These are phyloP conservation scores for Silvanus unidentatus DNA, from an alignment of 2,888 invertebrate species.

Conservation along the genomic window DNA sequence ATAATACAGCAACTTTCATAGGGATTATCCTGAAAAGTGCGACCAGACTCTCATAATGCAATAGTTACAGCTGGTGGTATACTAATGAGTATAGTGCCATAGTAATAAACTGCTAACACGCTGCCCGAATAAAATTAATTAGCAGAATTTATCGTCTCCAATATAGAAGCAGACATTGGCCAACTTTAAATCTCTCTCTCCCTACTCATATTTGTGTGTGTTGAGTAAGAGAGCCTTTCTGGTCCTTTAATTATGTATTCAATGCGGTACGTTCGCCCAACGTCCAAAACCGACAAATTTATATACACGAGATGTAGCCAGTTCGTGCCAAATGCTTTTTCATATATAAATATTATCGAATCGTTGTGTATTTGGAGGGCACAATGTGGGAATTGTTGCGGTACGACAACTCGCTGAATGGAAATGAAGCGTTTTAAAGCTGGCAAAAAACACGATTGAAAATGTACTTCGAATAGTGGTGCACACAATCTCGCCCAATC, in stretches of 20 bases:
- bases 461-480: background rate
- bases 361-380: too few relatives aligned
- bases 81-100: background rate
- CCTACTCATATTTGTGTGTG: too few relatives aligned
- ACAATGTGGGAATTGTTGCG: too few relatives aligned
- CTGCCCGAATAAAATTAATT: conserved; percentile 41
- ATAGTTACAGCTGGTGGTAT: conserved; percentile 11
- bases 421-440: too few relatives aligned
- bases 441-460: background rate
- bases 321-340: too few relatives aligned
- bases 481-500: too few relatives aligned
- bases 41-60: conserved; percentile 13
- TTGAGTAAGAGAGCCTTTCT: background rate
- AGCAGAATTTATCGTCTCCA: conserved; percentile 39
- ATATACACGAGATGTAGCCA: too few relatives aligned
- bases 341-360: too few relatives aligned
- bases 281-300: too few relatives aligned
- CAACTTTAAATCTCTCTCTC: conserved; percentile 34
- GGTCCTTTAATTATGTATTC: conserved; percentile 38
- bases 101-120: conserved; percentile 33
- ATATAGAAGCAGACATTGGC: conserved; percentile 29
- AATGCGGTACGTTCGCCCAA: conserved; percentile 20
- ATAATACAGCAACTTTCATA: conserved; percentile 2
- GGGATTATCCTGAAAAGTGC: conserved; percentile 13
- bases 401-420: too few relatives aligned